Percentiles rank a stretch among this genome's conserved stretches.
phyloP scores from a whole-genome alignment of 2,888 invertebrate genomes.

The Rotaria macrura region DNA sequence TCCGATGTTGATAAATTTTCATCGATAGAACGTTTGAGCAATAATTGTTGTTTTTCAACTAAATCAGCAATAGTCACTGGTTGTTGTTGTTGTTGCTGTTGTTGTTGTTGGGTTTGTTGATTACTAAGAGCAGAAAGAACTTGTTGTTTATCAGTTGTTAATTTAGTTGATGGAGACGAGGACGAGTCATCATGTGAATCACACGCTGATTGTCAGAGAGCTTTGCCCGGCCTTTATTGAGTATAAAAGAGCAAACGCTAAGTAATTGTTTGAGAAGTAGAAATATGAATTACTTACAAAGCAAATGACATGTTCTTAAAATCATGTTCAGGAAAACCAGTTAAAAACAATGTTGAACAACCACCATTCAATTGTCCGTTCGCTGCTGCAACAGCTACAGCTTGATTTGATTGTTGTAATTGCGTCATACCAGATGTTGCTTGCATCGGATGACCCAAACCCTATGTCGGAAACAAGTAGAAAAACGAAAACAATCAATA shows the following conservation, averaged over 20 bases:
- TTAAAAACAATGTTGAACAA: conserved; percentile 15
- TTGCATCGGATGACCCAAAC: conserved; percentile 21
- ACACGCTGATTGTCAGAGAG: conserved; percentile 22
- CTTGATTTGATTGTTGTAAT: conserved; percentile 6
- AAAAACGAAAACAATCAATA: background rate
- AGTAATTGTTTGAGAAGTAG: background rate
- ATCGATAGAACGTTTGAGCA: background rate
- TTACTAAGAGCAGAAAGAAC: background rate
- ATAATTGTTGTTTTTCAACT: background rate
- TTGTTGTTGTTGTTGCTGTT: background rate
- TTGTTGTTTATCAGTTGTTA: background rate
- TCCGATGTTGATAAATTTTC: background rate
- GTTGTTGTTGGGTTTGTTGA: too few relatives aligned
- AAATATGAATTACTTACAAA: background rate
- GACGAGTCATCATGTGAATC: conserved; percentile 14
- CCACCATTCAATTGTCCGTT: conserved; percentile 3
- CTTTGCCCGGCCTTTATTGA: background rate
- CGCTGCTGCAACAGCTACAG: background rate
- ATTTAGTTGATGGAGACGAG: background rate
- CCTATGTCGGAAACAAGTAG: background rate
- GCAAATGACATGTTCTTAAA: background rate
- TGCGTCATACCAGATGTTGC: background rate
- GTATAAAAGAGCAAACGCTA: background rate
- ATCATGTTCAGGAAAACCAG: conserved; percentile 9
- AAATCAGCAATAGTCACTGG: background rate